phyloP scores from a whole-genome alignment of 2,113 vertebrate species.

The Elaphurus davidianus region DNA sequence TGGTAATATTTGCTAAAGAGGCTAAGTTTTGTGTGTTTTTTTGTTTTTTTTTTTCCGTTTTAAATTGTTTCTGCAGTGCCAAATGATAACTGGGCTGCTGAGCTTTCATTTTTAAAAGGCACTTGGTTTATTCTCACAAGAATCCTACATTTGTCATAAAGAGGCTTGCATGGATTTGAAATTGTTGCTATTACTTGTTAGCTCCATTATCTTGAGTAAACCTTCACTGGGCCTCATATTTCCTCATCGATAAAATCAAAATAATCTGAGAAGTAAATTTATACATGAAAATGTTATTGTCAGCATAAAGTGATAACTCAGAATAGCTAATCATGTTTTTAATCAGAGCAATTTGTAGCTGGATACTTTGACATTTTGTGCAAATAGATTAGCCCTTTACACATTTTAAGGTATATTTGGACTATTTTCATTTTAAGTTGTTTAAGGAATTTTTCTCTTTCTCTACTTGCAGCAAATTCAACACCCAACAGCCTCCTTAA shows the following conservation, averaged over 20 bases:
- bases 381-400: background rate
- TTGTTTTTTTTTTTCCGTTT: background rate
- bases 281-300: background rate
- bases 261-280: background rate
- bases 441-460: background rate
- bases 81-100: background rate
- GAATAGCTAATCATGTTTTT: background rate
- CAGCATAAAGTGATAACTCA: background rate
- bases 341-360: background rate
- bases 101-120: background rate
- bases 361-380: background rate
- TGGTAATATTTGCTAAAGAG: background rate
- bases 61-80: background rate
- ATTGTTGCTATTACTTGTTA: background rate
- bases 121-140: background rate
- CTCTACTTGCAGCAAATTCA: constrained; percentile 93
- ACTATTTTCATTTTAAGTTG: background rate
- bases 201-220: background rate
- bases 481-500: constrained; percentile 97
- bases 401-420: background rate
- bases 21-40: too few relatives aligned
- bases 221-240: background rate
- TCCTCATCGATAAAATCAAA: background rate
- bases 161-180: background rate
- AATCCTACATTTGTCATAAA: background rate